These are phyloP conservation scores for Pinna nobilis DNA, from an alignment of 1,140 invertebrate species.

Conservation along the genomic window DNA sequence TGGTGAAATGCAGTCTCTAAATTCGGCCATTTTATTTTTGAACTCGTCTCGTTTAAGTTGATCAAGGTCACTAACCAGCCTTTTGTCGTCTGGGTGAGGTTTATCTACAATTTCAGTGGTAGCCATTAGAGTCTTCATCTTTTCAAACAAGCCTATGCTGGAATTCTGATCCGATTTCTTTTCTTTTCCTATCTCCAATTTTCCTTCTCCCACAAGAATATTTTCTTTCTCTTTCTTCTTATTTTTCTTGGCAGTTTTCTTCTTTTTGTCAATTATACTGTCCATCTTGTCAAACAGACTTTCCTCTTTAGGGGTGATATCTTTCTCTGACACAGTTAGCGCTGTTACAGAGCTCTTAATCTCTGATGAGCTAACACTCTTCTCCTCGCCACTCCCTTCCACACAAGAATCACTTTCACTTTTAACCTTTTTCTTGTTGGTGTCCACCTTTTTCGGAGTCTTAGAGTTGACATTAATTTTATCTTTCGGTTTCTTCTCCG, in stretches of 20 bases:
- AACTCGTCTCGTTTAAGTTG: background rate
- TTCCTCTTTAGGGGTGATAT: slow-evolving; percentile 11
- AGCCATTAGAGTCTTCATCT: slow-evolving; percentile 29
- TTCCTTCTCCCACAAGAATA: slow-evolving; percentile 35
- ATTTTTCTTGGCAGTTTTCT: slow-evolving; percentile 36
- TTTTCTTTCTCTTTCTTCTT: slow-evolving; percentile 36
- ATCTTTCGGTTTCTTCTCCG: slow-evolving; percentile 8
- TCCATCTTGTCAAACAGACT: background rate
- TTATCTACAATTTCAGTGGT: slow-evolving; percentile 13
- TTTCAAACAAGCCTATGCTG: slow-evolving; percentile 38
- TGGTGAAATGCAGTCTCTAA: background rate
- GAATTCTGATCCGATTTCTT: too few relatives aligned
- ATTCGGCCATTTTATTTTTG: slow-evolving; percentile 10
- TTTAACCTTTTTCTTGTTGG: background rate
- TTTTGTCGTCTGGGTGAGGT: slow-evolving; percentile 1
- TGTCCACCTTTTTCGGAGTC: background rate
- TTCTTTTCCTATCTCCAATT: slow-evolving; percentile 31
- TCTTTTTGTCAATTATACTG: slow-evolving; percentile 19
- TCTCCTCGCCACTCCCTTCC: background rate
- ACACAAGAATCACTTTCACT: background rate
- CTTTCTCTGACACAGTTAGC: slow-evolving; percentile 1
- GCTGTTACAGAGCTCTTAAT: slow-evolving; percentile 6
- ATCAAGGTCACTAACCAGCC: slow-evolving; percentile 9
- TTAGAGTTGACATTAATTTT: slow-evolving; percentile 1
- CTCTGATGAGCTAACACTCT: background rate